These are phyloP conservation scores for Eledona agricola DNA, from an alignment of 2,888 invertebrate genomes.

Conservation along the genomic window DNA sequence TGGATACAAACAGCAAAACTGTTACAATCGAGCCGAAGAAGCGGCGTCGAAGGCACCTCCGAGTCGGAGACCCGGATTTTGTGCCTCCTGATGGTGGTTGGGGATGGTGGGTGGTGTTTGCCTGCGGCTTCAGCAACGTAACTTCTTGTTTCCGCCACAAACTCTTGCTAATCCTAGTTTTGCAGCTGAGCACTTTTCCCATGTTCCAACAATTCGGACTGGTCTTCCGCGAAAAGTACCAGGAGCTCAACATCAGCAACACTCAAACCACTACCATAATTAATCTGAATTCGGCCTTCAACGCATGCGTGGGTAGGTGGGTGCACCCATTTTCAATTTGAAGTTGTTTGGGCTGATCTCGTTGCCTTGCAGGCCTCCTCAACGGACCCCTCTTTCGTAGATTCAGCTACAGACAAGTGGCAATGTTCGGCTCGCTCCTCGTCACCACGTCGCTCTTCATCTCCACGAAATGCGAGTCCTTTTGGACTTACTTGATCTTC, in stretches of 20 bases:
- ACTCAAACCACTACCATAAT: constrained; percentile 76
- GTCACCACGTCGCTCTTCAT: constrained; percentile 69
- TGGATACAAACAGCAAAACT: constrained; percentile 19
- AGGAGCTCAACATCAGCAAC: constrained; percentile 68
- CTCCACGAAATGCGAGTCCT: constrained; percentile 71
- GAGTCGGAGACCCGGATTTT: constrained; percentile 64
- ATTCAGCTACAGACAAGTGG: constrained; percentile 74
- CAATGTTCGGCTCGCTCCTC: constrained; percentile 69
- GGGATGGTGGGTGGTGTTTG: constrained; percentile 79
- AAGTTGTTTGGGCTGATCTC: background rate
- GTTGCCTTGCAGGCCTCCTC: constrained; percentile 67
- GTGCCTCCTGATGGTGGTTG: constrained; percentile 80
- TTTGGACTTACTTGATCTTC: constrained; percentile 70
- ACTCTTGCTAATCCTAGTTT: constrained; percentile 40
- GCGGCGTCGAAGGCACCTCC: constrained; percentile 53
- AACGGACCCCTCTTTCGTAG: constrained; percentile 77
- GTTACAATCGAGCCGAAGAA: constrained; percentile 30
- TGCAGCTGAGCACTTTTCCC: constrained; percentile 73
- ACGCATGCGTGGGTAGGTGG: constrained; percentile 72
- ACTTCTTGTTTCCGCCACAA: constrained; percentile 56
- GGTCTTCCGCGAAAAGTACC: constrained; percentile 72
- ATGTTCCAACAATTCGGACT: constrained; percentile 78
- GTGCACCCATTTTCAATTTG: constrained; percentile 31
- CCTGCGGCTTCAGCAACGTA: constrained; percentile 77
- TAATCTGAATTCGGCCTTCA: constrained; percentile 76